Base-by-base conservation (phyloP, 2,888 invertebrate genomes). In the Spicauda simplicius region DNA sequence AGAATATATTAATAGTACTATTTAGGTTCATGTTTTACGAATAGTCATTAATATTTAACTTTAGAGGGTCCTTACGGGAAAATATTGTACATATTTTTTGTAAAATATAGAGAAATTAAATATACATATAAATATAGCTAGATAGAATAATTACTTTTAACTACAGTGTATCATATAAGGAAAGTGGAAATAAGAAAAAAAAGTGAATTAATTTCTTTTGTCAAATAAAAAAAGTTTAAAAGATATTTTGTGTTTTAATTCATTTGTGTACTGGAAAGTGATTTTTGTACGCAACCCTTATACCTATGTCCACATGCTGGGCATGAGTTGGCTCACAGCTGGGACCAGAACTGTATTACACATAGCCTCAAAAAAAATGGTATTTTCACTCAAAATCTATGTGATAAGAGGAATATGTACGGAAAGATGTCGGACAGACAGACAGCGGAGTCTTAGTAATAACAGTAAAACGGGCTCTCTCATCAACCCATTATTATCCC, bases 181-280 rank as follows among this genome's bases (percentile, higher is more conserved):
- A 89, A 91, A 89, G 80, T 76, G 87, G 88, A 89, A 88, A 85
- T 86, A 87, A 86, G 84, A 85, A 88, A 90, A 88, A 89, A 80
- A 83, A n/a, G 73, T 90, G 88, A 91, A 92, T 90, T 87, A 88
- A 91, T 91, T 91, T 90, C 90, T 91, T 91, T 93, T 91, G 91
- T 91, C 92, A 88, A 92, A 91, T 90, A 91, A 93, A 90, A 91
- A 81, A 65, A 41, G 25, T 86, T 83, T 80, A 87, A 90, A 90
- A 88, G 77, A 76, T 79, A 81, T 72, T 77, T 83, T 83, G 80
- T 75, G 66, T 87, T 85, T 86, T 80, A 80, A 52, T 60, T 60
- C 12, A 14, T 41, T 41, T 41, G 33, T 5, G 30, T 7, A 30
- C 3, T 30, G 8, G 7, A 6, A 33, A 10, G 1, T 33, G 3